phyloP scores from a whole-genome alignment of 2,113 vertebrate genomes.

The Montifringilla adamsi region DNA sequence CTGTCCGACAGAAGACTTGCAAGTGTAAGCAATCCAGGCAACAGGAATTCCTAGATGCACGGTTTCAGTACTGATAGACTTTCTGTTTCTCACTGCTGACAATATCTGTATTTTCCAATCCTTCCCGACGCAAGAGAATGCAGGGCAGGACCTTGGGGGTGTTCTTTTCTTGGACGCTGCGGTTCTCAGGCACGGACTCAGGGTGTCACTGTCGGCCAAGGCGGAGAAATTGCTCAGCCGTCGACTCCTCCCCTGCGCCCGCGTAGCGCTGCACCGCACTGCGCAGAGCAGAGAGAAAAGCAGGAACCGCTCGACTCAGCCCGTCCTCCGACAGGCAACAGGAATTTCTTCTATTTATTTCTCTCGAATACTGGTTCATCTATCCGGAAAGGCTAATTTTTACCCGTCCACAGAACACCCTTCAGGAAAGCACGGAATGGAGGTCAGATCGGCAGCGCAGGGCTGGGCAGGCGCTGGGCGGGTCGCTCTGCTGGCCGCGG shows the following conservation, averaged over 20 bases:
- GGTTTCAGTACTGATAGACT: background rate
- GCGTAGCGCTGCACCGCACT: background rate
- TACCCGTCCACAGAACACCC: background rate
- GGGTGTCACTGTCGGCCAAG: conserved; percentile 43
- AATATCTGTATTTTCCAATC: background rate
- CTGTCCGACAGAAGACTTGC: background rate
- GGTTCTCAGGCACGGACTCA: background rate
- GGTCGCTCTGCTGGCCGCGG: background rate
- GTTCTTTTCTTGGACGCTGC: background rate
- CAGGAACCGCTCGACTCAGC: background rate
- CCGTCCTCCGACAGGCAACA: background rate
- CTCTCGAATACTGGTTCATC: background rate
- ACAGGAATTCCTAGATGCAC: background rate
- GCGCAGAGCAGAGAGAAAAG: background rate
- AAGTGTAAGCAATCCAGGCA: background rate
- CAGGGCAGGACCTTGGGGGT: background rate
- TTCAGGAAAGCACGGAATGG: background rate
- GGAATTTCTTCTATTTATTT: background rate
- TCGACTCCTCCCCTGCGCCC: background rate
- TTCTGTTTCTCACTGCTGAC: background rate
- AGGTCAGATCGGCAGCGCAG: background rate
- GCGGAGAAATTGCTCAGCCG: background rate
- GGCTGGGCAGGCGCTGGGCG: background rate
- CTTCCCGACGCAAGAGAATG: accelerated
- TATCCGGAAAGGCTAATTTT: background rate